phyloP scores from a whole-genome alignment of 2,888 invertebrate species.

The Ophonus ardosiacus region DNA sequence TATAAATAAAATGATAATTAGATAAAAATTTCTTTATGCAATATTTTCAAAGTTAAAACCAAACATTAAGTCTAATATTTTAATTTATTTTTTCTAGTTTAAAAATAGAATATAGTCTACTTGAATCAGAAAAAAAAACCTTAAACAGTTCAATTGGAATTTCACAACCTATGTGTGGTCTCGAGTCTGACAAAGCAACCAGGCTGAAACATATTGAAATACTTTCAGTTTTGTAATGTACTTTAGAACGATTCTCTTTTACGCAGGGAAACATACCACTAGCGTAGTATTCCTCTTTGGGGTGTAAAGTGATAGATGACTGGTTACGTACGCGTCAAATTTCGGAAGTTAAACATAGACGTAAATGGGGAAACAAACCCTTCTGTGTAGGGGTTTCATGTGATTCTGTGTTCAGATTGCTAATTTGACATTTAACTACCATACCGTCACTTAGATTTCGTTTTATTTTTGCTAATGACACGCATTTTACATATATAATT shows the following conservation, averaged over 20 bases:
- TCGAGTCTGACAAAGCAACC: background rate
- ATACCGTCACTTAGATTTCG: constrained; percentile 18
- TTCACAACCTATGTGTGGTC: too few species aligned
- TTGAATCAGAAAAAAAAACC: too few species aligned
- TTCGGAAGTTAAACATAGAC: background rate
- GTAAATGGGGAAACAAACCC: too few species aligned
- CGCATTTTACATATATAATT: background rate
- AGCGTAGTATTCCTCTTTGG: background rate
- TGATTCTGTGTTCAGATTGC: constrained; percentile 2
- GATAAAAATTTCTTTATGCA: too few species aligned
- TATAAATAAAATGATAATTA: too few species aligned
- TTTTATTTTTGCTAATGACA: constrained; percentile 31
- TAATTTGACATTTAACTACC: constrained; percentile 1
- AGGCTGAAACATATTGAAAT: constrained; percentile 26
- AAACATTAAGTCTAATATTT: too few species aligned
- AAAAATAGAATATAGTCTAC: too few species aligned
- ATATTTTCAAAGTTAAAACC: too few species aligned
- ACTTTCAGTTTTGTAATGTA: constrained; percentile 29
- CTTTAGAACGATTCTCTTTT: background rate
- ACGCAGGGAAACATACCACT: background rate
- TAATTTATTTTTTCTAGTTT: too few species aligned
- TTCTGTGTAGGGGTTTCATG: background rate
- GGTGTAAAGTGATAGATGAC: constrained; percentile 34
- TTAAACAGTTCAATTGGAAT: too few species aligned
- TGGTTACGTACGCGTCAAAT: constrained; percentile 24